Percentiles rank a stretch among this genome's conserved stretches.
These are phyloP conservation scores for Scortum barcoo DNA, from an alignment of 2,113 vertebrate genomes.

Conservation along the genomic window DNA sequence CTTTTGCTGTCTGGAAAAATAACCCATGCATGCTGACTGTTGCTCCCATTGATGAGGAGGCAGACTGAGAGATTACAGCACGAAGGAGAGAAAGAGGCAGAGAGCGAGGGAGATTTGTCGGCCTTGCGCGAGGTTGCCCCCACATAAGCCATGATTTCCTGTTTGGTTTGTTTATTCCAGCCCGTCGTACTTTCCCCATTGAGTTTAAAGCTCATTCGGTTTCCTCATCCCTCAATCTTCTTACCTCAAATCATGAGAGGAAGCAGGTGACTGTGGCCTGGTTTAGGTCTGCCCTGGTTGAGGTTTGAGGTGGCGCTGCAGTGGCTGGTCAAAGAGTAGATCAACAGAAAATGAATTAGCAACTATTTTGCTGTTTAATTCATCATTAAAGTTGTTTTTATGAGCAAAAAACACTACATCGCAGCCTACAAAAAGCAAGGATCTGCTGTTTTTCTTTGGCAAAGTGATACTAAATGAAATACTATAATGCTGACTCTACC, in stretches of 20 bases:
- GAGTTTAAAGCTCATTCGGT: constrained; percentile 35
- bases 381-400: background rate
- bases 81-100: background rate
- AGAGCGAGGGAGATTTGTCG: constrained; percentile 10
- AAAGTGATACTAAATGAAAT: background rate
- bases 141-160: constrained; percentile 47
- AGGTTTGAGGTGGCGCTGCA: background rate
- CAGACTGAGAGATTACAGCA: background rate
- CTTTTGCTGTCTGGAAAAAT: constrained; percentile 48
- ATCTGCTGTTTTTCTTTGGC: background rate
- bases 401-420: background rate
- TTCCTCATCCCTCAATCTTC: constrained; percentile 54
- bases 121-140: background rate
- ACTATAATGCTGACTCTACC: too few species aligned
- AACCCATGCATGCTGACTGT: background rate
- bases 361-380: background rate
- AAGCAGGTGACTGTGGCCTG: constrained; percentile 56
- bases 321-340: background rate
- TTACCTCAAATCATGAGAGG: constrained; percentile 46
- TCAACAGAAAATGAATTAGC: background rate
- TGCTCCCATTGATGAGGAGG: constrained; percentile 13
- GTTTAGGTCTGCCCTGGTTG: background rate
- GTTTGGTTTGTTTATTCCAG: constrained; percentile 42
- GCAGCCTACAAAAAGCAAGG: background rate
- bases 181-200: constrained; percentile 32